Evolutionary conservation across 2,888 invertebrate genomes (phyloP), one percentile per base, ranked within the genome.

Genomic region (Lepeophtheirus nordmannii): DNA sequence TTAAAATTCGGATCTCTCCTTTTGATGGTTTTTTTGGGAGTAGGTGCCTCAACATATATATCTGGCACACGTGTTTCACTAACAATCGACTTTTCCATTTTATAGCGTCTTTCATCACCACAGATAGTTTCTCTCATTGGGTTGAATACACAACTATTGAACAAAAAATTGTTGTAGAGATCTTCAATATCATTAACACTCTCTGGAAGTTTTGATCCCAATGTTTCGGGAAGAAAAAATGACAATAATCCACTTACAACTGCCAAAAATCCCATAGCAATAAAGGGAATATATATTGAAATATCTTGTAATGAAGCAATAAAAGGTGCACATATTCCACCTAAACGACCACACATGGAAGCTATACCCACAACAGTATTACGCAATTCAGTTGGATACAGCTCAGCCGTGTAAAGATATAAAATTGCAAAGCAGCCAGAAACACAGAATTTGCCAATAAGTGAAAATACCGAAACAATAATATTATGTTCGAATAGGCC

Each of bases 181-280:
- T 23, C 60, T 10, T 23, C 7, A 22, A 59, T 30, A 11, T 59
- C 23, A 11, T 20, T 38, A 59, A 59, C 22, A 12, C 30, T 22
- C n/a, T 59, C 60, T 14, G 60, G 60, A 10, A 59, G 37, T 10
- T 22, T 22, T 10, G 37, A 17, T 10, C 60, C 60, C 22, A 59
- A 30, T 23, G 60, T 59, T 59, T 59, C 60, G 10, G 60, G 60
- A 10, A 59, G 23, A 10, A 59, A 59, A 59, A 59, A 17, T 23
- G 60, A 23, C 60, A 23, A 9, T 17, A 59, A 17, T 30, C 60
- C 60, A 11, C 60, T 38, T 1, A 59, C 2, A 10, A 59, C 10
- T 10, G 11, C 17, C 12, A 38, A 22, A 11, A 23, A 23, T 22
- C 60, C 60, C 60, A 59, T 59, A 1, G 22, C 10, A 30, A 59